Evolutionary conservation across 2,797 vertebrate species (phyloP), one percentile per base, ranked within the genome.

Genomic region (Cyclura pinguis): DNA sequence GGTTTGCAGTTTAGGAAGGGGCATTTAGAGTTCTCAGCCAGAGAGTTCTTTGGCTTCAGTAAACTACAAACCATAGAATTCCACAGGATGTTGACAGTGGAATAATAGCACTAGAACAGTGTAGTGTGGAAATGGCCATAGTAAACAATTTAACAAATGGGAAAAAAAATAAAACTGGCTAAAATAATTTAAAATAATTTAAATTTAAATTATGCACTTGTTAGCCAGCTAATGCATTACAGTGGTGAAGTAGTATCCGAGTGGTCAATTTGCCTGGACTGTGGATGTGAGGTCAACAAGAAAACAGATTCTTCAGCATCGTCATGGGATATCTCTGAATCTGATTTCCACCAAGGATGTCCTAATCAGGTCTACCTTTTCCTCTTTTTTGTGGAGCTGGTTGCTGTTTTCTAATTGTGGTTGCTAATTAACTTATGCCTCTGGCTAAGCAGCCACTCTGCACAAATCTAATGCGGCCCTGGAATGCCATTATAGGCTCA

Each of bases 251-350:
- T 80, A 89, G 83, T 85, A 90, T 77, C 27, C 24, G 84, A 90
- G 87, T 73, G 67, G 91, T 90, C 38, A 27, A 92, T 94, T 91
- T 94, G 87, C 92, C 94, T 86, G 73, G 94, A 91, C 83, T 90
- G 0, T 87, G 95, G 95, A 93, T 72, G 88, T 47, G 88, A 50
- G 1, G 12, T 91, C 94, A 95, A 94, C n/a, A 90, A 81, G 73
- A 94, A 95, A 94, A 77, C 52, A 96, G 92, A 95, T 95, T 82
- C 93, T 83, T 86, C 84, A 94, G 89, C 14, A 18, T 92, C 92
- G 94, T 96, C 97, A 97, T 96, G 93, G 92, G 88, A 95, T 97
- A 96, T 96, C 93, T 96, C 93, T 95, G 96, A 93, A 97, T 96
- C 96, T 92, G 84, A 96, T 97, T 89, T 96, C 95, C 67, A 94